Evolutionary conservation across 2,888 invertebrate genomes (phyloP).

Genomic region (Melanotus villosus): DNA sequence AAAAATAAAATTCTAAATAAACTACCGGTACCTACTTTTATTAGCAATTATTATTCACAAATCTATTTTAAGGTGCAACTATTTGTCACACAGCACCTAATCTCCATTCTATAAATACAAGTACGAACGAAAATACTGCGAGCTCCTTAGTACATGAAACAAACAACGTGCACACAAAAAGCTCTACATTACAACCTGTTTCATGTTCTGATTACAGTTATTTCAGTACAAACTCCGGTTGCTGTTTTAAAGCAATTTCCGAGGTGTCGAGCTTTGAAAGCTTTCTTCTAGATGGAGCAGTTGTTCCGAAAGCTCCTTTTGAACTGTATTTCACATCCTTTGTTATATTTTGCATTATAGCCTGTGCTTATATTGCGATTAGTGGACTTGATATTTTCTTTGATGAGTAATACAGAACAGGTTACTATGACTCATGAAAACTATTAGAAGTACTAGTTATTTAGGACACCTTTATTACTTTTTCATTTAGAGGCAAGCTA

Average conservation of each 20-base stretch:
- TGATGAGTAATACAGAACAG: background rate
- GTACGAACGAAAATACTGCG: background rate
- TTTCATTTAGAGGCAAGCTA: too few species aligned
- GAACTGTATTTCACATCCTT: background rate
- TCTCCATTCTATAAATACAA: background rate
- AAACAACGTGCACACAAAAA: background rate
- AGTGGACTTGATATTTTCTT: too few species aligned
- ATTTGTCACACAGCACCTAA: background rate
- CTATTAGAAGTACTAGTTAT: too few species aligned
- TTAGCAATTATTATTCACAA: background rate
- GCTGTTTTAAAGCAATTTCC: background rate
- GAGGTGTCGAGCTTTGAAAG: background rate
- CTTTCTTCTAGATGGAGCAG: slow-evolving; percentile 1
- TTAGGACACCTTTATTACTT: too few species aligned
- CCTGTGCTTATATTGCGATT: too few species aligned
- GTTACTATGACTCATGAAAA: too few species aligned
- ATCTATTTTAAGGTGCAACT: background rate
- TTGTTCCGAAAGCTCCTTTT: background rate
- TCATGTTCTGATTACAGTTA: background rate
- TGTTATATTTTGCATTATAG: background rate
- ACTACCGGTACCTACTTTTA: too few species aligned
- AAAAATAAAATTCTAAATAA: too few species aligned
- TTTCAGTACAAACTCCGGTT: background rate
- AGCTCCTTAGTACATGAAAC: background rate
- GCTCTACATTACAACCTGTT: background rate